These are phyloP conservation scores for Synchiropus splendidus DNA, from an alignment of 2,113 vertebrate genomes.

Conservation along the genomic window DNA sequence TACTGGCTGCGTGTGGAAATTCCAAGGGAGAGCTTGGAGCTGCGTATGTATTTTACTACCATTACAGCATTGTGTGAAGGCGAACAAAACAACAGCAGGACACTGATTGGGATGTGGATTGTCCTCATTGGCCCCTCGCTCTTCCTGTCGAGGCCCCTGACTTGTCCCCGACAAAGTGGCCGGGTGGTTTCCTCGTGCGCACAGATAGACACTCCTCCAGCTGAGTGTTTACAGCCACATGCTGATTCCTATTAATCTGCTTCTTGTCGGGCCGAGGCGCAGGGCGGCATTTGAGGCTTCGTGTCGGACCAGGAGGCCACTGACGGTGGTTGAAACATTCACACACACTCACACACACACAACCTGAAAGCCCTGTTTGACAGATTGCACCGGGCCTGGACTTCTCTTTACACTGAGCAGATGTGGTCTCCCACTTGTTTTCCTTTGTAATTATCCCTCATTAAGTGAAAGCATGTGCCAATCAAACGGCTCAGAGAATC, in stretches of 20 bases:
- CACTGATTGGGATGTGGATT: constrained; percentile 49
- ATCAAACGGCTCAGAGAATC: constrained; percentile 82
- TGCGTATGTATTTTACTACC: constrained; percentile 29
- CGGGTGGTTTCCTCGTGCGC: constrained; percentile 44
- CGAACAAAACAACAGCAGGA: constrained; percentile 51
- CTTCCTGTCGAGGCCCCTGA: constrained; percentile 53
- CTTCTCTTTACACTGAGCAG: constrained; percentile 84
- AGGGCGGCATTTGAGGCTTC: constrained; percentile 35
- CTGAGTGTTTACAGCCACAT: constrained; percentile 80
- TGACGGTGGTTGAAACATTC: constrained; percentile 62
- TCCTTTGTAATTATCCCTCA: constrained; percentile 96
- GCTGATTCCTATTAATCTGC: constrained; percentile 92
- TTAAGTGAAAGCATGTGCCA: constrained; percentile 96
- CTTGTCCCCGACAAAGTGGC: constrained; percentile 38
- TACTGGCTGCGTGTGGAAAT: constrained; percentile 17
- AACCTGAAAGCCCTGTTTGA: constrained; percentile 67
- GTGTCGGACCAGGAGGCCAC: constrained; percentile 49
- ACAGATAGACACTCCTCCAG: constrained; percentile 39
- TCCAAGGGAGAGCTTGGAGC: constrained; percentile 18
- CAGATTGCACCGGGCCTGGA: constrained; percentile 68
- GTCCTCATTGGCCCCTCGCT: constrained; percentile 51
- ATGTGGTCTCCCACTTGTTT: constrained; percentile 84
- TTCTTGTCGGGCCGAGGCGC: constrained; percentile 67
- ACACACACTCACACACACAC: constrained; percentile 31
- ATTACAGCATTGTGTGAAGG: constrained; percentile 43